Conservation (phyloP, 2,113 vertebrate genomes). For the Nyctereutes procyonoides region DNA sequence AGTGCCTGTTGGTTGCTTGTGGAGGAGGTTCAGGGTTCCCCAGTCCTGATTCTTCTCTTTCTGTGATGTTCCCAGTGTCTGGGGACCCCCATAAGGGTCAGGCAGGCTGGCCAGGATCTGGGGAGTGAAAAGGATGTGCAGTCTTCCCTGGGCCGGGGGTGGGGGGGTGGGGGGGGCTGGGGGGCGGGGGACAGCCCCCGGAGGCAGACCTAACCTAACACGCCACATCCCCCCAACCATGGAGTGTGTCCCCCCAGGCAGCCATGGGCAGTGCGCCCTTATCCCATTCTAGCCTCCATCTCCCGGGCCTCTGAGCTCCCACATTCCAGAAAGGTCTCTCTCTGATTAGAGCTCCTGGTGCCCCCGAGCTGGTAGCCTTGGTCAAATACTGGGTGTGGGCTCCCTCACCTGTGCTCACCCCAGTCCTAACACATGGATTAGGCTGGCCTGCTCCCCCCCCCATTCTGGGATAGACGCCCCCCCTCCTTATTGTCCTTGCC, state of each 20-base stretch:
- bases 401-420: not conserved
- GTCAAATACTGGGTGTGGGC: not conserved
- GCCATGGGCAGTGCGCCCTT: no score
- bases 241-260: not conserved
- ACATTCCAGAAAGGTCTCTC: not conserved
- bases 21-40: not conserved
- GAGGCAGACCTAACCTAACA: not conserved
- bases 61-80: rapidly evolving
- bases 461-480: rapidly evolving
- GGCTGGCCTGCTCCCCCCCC: not conserved
- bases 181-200: not conserved
- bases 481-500: no score
- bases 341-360: not conserved
- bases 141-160: rapidly evolving
- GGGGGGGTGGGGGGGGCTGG: no score
- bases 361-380: no score
- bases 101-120: rapidly evolving
- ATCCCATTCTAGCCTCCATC: not conserved
- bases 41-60: not conserved
- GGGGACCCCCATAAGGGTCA: not conserved
- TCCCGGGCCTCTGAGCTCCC: not conserved
- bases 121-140: rapidly evolving
- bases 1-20: not conserved
- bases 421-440: not conserved
- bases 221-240: no score